Evolutionary conservation across 2,113 vertebrate species (phyloP).

Genomic region (Silurus glanis): DNA sequence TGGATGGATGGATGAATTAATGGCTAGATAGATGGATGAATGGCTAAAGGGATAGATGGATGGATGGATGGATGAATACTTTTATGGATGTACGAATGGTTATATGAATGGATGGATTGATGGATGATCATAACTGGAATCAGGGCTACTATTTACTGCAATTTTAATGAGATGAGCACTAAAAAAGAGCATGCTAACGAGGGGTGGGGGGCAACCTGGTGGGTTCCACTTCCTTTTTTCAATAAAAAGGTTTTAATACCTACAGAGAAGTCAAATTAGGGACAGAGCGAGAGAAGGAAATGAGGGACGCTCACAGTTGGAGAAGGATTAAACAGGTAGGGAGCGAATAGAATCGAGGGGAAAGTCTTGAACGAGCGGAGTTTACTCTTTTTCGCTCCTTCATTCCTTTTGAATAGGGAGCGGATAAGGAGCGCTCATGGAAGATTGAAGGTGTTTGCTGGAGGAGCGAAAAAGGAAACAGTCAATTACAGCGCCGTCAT

Average conservation of each 20-base stretch:
- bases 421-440: conserved; percentile 57
- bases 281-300: neutral
- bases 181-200: conserved; percentile 31
- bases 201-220: conserved; percentile 9
- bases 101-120: no score
- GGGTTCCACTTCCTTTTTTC: neutral
- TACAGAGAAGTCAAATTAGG: conserved; percentile 15
- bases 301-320: neutral
- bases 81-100: no score
- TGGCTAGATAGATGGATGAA: no score
- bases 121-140: conserved; percentile 48
- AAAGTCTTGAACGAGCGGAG: neutral
- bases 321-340: conserved; percentile 22
- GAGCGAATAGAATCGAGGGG: conserved; percentile 11
- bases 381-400: neutral
- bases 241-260: conserved; percentile 22
- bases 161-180: conserved; percentile 20
- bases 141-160: conserved; percentile 20
- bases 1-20: no score
- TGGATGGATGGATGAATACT: no score
- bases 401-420: conserved; percentile 41
- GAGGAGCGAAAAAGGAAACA: conserved; percentile 70
- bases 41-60: no score
- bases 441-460: conserved; percentile 64
- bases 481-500: conserved; percentile 73